A percentile compares a stretch with the other conserved stretches of the same genome.
Evolutionary conservation across 2,113 vertebrate species (phyloP).

Genomic region (Fulica atra): DNA sequence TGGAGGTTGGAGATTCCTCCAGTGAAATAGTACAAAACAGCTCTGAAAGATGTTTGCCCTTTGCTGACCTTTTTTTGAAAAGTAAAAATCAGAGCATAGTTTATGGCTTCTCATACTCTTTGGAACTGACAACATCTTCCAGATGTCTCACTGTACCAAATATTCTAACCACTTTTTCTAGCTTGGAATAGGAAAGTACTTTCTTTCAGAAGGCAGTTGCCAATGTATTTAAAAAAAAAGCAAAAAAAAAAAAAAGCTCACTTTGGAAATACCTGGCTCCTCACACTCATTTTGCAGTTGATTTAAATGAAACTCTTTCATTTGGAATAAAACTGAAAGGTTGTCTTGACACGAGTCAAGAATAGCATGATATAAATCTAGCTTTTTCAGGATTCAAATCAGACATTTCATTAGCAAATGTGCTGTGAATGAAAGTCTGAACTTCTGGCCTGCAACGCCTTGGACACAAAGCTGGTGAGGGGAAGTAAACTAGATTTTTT

Average conservation of each 20-base stretch:
- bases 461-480: not conserved
- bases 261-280: not conserved
- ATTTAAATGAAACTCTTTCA: not conserved
- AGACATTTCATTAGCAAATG: conserved; percentile 8
- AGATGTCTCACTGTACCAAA: not conserved
- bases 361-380: not conserved
- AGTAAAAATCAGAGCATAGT: not conserved
- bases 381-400: not conserved
- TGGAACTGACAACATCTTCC: conserved; percentile 2
- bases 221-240: too few relatives aligned
- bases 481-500: not conserved
- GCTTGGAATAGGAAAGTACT: not conserved
- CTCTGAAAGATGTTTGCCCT: not conserved
- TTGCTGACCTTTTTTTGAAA: not conserved
- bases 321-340: not conserved
- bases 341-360: not conserved
- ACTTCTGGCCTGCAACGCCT: not conserved
- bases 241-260: not conserved
- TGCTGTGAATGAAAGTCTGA: not conserved
- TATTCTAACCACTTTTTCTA: not conserved
- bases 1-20: not conserved
- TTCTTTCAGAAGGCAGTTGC: not conserved
- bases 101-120: not conserved
- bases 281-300: not conserved
- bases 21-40: not conserved